Evolutionary conservation across 2,888 invertebrate genomes (phyloP).

Genomic region (Deilephila elpenor): DNA sequence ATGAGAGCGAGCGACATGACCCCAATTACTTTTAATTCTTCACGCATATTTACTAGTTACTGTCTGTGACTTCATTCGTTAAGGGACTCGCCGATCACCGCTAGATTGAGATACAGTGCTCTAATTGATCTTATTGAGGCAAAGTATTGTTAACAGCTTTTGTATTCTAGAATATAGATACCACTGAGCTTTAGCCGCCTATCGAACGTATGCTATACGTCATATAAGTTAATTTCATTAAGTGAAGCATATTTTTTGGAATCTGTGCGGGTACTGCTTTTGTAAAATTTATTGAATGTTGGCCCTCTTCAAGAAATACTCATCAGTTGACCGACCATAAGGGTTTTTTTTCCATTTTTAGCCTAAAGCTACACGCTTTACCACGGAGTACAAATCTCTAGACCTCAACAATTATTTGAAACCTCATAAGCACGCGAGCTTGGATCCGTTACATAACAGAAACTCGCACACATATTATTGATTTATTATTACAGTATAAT

Average conservation of each 20-base stretch:
- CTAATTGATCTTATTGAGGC: not conserved
- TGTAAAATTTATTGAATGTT: too few relatives aligned
- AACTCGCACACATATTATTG: slow-evolving; percentile 4
- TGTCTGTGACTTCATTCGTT: slow-evolving; percentile 16
- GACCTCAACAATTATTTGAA: not conserved
- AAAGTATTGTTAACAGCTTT: not conserved
- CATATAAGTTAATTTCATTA: too few relatives aligned
- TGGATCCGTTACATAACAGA: not conserved
- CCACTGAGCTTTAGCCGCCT: too few relatives aligned
- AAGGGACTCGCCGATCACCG: slow-evolving; percentile 4
- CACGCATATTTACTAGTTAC: slow-evolving; percentile 16
- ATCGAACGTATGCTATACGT: too few relatives aligned
- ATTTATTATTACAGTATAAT: not conserved
- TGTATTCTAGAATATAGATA: not conserved
- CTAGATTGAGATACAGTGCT: slow-evolving; percentile 6
- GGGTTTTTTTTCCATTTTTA: not conserved
- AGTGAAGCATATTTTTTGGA: too few relatives aligned
- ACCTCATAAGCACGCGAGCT: not conserved
- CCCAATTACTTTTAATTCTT: slow-evolving; percentile 20
- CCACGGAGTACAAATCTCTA: not conserved
- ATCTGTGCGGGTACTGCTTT: too few relatives aligned
- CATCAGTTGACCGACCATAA: too few relatives aligned
- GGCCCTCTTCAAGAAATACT: too few relatives aligned
- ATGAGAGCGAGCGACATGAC: slow-evolving; percentile 25
- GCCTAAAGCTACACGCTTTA: not conserved